Conservation (phyloP, 2,113 vertebrate genomes). For the Cyphomyrus plagiostoma region DNA sequence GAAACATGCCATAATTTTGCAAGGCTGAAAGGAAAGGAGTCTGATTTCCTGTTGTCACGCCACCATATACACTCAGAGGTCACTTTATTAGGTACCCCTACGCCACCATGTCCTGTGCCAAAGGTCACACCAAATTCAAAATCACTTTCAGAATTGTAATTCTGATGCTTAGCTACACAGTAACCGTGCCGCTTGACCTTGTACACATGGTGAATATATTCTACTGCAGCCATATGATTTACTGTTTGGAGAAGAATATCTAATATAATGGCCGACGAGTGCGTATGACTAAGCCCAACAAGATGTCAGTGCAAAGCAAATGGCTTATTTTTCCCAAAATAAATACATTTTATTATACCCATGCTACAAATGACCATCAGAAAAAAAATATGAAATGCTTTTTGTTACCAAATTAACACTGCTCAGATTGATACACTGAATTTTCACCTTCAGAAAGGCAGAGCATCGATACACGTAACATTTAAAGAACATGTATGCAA, state of each 20-base stretch:
- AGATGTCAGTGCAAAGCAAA: constrained; percentile 37
- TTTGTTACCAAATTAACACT: constrained; percentile 5
- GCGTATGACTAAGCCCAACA: background rate
- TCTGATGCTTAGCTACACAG: background rate
- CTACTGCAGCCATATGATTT: constrained; percentile 57
- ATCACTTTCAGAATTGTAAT: background rate
- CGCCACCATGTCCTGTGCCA: background rate
- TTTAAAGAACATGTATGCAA: constrained; percentile 41
- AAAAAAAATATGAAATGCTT: constrained; percentile 21
- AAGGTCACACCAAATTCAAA: background rate
- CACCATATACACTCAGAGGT: constrained; percentile 24
- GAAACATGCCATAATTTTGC: constrained; percentile 68
- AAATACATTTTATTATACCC: constrained; percentile 56
- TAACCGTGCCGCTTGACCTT: background rate
- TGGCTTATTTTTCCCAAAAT: constrained; percentile 54
- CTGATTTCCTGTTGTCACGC: constrained; percentile 40
- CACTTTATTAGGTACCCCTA: constrained; percentile 20
- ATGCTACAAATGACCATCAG: constrained; percentile 37
- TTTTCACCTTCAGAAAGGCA: constrained; percentile 51
- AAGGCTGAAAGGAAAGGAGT: constrained; percentile 72
- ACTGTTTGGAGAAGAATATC: constrained; percentile 10
- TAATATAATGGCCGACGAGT: background rate
- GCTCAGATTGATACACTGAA: constrained; percentile 44
- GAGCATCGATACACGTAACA: constrained; percentile 40
- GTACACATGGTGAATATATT: constrained; percentile 46